phyloP scores from a whole-genome alignment of 2,888 invertebrate genomes.

The Timema podura region DNA sequence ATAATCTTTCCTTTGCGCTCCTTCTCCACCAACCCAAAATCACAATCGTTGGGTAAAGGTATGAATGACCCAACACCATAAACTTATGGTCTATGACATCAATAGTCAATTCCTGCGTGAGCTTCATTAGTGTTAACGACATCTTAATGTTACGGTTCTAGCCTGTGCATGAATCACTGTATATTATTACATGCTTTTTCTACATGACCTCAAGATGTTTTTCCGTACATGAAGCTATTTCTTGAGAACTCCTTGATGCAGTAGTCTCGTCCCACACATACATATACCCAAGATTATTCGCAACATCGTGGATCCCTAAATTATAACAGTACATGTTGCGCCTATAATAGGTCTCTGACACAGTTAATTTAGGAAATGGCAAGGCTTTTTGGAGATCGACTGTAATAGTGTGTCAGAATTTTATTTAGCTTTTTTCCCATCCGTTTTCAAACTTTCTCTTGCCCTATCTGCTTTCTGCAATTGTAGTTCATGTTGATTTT shows the following conservation, averaged over 20 bases:
- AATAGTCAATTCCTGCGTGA: background rate
- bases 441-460: background rate
- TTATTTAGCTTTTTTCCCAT: background rate
- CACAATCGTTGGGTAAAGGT: background rate
- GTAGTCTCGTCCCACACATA: conserved; percentile 15
- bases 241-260: conserved; percentile 13
- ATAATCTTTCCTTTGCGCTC: background rate
- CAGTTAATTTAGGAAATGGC: conserved; percentile 11
- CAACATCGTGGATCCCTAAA: conserved; percentile 15
- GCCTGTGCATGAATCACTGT: conserved; percentile 12
- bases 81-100: conserved; percentile 11
- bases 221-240: conserved; percentile 10
- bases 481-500: background rate
- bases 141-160: conserved; percentile 5
- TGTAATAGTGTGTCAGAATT: background rate
- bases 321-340: conserved; percentile 16
- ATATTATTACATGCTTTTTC: conserved; percentile 9
- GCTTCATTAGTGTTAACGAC: background rate
- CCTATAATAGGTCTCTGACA: conserved; percentile 7
- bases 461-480: background rate
- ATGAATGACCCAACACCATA: background rate
- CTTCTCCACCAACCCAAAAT: conserved; percentile 9
- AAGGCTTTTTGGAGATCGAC: conserved; percentile 13
- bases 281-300: background rate
- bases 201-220: background rate